Evolutionary conservation across 2,113 vertebrate species (phyloP).

Genomic region (Lanius ludovicianus): DNA sequence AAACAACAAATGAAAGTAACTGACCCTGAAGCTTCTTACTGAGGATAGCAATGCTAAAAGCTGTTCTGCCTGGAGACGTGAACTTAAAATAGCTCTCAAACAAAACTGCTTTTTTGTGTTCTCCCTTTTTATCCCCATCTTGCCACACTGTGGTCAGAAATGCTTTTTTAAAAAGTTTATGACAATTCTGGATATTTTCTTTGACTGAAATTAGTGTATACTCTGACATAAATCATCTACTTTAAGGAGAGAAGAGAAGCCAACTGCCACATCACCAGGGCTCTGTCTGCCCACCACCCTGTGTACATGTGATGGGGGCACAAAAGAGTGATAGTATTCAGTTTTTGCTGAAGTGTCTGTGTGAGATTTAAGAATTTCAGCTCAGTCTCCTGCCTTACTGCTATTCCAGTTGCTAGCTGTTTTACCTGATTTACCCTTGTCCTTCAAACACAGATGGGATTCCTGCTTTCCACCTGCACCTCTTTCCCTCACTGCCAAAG

Average conservation of each 20-base stretch:
- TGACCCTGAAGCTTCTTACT: background rate
- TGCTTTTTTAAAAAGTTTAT: background rate
- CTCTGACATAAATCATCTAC: background rate
- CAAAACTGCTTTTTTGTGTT: background rate
- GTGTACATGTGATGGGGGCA: background rate
- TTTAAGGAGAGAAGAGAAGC: background rate
- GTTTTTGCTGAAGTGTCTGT: background rate
- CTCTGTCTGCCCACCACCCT: background rate
- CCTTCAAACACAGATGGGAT: background rate
- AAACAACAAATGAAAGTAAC: background rate
- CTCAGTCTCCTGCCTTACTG: background rate
- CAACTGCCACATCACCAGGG: constrained; percentile 3
- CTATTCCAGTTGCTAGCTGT: accelerated
- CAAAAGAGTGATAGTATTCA: background rate
- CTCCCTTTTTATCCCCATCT: background rate
- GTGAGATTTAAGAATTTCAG: background rate
- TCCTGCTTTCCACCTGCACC: background rate
- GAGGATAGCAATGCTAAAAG: background rate
- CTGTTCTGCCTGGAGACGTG: background rate
- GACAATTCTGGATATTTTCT: background rate
- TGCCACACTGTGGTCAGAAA: constrained; percentile 10
- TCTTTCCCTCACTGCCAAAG: background rate
- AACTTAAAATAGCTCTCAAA: constrained; percentile 13
- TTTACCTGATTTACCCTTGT: background rate
- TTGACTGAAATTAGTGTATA: background rate